Evolutionary conservation across 2,888 invertebrate genomes (phyloP).

Genomic region (Myopa testacea): DNA sequence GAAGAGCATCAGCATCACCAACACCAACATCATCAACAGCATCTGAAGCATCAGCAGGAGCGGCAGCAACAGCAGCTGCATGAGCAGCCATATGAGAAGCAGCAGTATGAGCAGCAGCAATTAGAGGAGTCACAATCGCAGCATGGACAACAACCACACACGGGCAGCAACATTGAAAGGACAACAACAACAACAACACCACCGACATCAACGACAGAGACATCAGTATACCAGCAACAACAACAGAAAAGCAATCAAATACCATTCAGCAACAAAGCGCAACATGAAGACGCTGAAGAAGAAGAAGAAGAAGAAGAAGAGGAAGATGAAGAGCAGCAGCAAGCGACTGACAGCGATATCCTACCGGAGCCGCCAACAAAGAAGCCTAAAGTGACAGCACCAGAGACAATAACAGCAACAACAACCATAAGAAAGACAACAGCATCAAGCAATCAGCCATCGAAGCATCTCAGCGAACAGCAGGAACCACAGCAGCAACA

Average conservation of each 20-base stretch:
- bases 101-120: slow-evolving; percentile 46
- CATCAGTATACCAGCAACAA: slow-evolving; percentile 22
- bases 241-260: slow-evolving; percentile 15
- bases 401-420: slow-evolving; percentile 38
- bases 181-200: slow-evolving; percentile 42
- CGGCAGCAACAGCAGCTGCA: slow-evolving; percentile 48
- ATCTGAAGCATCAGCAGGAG: slow-evolving; percentile 58
- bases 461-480: slow-evolving; percentile 44
- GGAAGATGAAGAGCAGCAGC: slow-evolving; percentile 53
- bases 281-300: background rate
- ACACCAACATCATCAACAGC: slow-evolving; percentile 63
- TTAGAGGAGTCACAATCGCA: slow-evolving; percentile 45
- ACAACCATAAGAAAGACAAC: slow-evolving; percentile 38
- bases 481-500: slow-evolving; percentile 28
- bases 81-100: slow-evolving; percentile 37
- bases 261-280: background rate
- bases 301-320: background rate
- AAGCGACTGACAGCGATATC: slow-evolving; percentile 63
- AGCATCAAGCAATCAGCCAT: slow-evolving; percentile 32
- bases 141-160: slow-evolving; percentile 44
- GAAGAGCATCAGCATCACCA: slow-evolving; percentile 66
- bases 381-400: slow-evolving; percentile 53
- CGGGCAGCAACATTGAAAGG: slow-evolving; percentile 38
- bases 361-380: slow-evolving; percentile 63
- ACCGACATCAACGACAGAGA: slow-evolving; percentile 38